Base-by-base conservation (phyloP, 2,113 vertebrate species). In the Megalops atlanticus region DNA sequence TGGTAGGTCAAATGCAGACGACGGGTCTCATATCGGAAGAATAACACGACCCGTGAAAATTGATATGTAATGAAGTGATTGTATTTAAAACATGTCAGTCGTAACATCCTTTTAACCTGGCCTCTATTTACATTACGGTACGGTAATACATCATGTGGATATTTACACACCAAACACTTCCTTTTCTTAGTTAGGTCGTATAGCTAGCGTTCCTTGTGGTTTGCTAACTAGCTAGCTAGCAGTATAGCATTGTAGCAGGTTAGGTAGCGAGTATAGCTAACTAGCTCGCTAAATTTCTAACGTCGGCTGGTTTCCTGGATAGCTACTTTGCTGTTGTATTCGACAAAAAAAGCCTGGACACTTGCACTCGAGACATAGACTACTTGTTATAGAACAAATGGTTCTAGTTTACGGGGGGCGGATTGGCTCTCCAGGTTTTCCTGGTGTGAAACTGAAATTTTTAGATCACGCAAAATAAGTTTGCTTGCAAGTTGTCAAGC, bases 1-100 rank as follows among this genome's bases (percentile, higher is more conserved):
- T 52, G 58, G 1, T 83, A 54, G 81, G 82, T 87, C 82, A 73
- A 81, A 69, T 71, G 45, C n/a, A 35, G 41, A 49, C 15, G 80
- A 74, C 21, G 38, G 38, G 39, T 79, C 70, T 58, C 77, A 82
- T 81, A 3, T 38, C 43, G 35, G 38, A 69, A n/a, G 33, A 39
- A 1, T 27, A 64, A 24, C 38, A 35, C 10, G 33, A 38, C 18
- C 39, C 35, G 2, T 5, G 79, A 31, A 54, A 11, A 27, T 58
- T n/a, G 15, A 43, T 14, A 43, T 45, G 49, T 80, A 31, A 81
- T 38, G 47, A 72, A 27, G 38, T 21, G 27, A 52, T 31, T 33
- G 14, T 33, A n/a, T 77, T 54, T 64, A 64, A 4, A 40, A 41
- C 74, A 43, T n/a, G 45, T 27, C 47, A 27, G 41, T 81, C 40